Base-by-base conservation (phyloP, 2,113 vertebrate genomes). In the Corvus cornix region DNA sequence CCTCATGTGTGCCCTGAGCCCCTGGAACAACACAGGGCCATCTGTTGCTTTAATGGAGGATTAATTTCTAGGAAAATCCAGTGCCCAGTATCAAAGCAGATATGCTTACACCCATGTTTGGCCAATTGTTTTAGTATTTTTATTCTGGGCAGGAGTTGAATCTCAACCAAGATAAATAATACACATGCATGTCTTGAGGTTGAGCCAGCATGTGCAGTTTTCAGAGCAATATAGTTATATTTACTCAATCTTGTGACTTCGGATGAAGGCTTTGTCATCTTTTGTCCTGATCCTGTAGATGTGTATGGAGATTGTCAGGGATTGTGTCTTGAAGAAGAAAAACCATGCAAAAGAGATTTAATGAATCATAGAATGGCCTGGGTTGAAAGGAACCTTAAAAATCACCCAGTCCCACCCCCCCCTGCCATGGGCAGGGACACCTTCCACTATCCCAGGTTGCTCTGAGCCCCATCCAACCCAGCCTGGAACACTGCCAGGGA, bases 51-150 rank as follows among this genome's bases (percentile, higher is more conserved):
- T 96, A 97, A 95, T 86, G 76, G 91, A 95, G 91, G 87, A 96
- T 96, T 97, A 95, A 96, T 97, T 97, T 96, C 95, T 93, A 96
- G 95, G 96, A 95, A 97, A 95, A 84, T 95, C 60, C 80, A 78
- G 76, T 8, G 39, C 55, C 89, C 66, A 69, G 51, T 69, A 94
- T 91, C 67, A 84, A 82, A 91, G 79, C 84, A 55, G 87, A 88
- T 86, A 68, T 88, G 73, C 91, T 96, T 89, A 78, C 60, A 82
- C 84, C 79, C 89, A 58, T 75, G 87, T 91, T 93, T 84, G 82
- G 68, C 44, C 89, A 82, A 21, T 39, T 82, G 44, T 80, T 68
- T 30, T 6, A 4, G 37, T 39, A 28, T 60, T 85, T 91, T 76
- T 78, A 51, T 87, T 88, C 74, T 44, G 27, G 56, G 74, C 33